Evolutionary conservation across 2,797 vertebrate species (phyloP).

Genomic region (Melanotaenia nigrans): DNA sequence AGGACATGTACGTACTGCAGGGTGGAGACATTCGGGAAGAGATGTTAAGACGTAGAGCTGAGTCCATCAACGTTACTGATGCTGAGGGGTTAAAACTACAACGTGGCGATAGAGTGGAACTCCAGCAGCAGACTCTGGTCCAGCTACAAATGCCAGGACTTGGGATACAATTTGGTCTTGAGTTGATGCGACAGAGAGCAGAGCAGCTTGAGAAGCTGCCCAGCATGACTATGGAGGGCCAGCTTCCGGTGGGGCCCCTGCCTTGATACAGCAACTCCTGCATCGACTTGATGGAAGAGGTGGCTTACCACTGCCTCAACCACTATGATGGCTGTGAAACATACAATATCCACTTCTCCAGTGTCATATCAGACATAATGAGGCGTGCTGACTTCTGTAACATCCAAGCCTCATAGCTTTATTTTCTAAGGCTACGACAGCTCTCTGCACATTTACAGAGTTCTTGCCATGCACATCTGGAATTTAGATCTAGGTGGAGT

Average conservation of each 20-base stretch:
- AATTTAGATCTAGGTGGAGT: slow-evolving; percentile 85
- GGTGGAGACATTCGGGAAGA: slow-evolving; percentile 65
- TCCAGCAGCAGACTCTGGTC: slow-evolving; percentile 81
- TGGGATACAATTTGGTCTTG: slow-evolving; percentile 83
- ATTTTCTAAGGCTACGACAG: slow-evolving; percentile 89
- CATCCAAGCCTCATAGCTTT: slow-evolving; percentile 79
- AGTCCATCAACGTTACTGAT: slow-evolving; percentile 46
- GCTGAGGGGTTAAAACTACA: slow-evolving; percentile 46
- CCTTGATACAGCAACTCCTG: slow-evolving; percentile 58
- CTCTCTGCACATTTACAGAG: slow-evolving; percentile 83
- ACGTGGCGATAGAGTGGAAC: slow-evolving; percentile 38
- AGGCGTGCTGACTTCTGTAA: slow-evolving; percentile 83
- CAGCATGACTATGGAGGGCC: slow-evolving; percentile 66
- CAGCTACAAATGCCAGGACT: slow-evolving; percentile 80
- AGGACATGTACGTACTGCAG: slow-evolving; percentile 72
- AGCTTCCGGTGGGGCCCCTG: slow-evolving; percentile 60
- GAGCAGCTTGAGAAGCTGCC: slow-evolving; percentile 87
- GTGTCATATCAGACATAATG: slow-evolving; percentile 68
- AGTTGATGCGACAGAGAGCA: slow-evolving; percentile 89
- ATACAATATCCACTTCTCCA: slow-evolving; percentile 31
- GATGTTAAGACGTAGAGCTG: slow-evolving; percentile 25
- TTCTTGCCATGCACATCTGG: slow-evolving; percentile 81
- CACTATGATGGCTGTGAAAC: slow-evolving; percentile 28
- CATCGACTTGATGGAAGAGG: slow-evolving; percentile 47
- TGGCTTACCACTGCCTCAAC: slow-evolving; percentile 49